Evolutionary conservation across 2,888 invertebrate genomes (phyloP).

Genomic region (Thymelicus acteon): DNA sequence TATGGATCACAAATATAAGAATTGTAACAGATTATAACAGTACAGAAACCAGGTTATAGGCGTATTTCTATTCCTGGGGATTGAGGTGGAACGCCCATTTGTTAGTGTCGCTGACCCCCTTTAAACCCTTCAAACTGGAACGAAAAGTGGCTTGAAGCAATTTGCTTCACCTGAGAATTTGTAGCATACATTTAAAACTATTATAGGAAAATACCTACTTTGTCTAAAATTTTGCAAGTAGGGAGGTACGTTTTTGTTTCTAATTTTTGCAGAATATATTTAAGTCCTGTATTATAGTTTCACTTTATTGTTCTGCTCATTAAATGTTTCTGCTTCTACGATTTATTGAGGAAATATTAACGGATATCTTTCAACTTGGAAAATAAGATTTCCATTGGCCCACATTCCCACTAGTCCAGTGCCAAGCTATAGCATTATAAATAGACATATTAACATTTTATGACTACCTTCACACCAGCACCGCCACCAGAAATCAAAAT

Average conservation of each 20-base stretch:
- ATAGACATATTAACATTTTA: slow-evolving; percentile 10
- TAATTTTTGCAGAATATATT: no score
- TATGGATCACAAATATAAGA: not conserved
- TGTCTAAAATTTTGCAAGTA: no score
- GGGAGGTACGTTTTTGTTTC: no score
- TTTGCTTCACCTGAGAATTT: not conserved
- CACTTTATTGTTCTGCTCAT: no score
- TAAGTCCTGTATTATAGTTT: no score
- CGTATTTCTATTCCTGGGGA: slow-evolving; percentile 22
- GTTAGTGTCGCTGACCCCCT: slow-evolving; percentile 14
- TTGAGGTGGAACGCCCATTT: slow-evolving; percentile 36
- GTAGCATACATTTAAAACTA: no score
- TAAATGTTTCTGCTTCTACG: no score
- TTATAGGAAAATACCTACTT: no score
- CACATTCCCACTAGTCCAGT: not conserved
- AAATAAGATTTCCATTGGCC: no score
- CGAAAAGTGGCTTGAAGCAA: not conserved
- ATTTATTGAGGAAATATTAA: no score
- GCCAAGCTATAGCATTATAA: not conserved
- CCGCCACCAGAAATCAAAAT: slow-evolving; percentile 19
- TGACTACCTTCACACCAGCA: not conserved
- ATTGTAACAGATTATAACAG: not conserved
- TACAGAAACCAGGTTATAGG: no score
- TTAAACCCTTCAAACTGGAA: not conserved
- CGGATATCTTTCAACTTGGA: no score